Percentiles rank a stretch among this genome's conserved stretches.
Evolutionary conservation across 2,113 vertebrate species (phyloP).

Genomic region (Saimiri boliviensis): DNA sequence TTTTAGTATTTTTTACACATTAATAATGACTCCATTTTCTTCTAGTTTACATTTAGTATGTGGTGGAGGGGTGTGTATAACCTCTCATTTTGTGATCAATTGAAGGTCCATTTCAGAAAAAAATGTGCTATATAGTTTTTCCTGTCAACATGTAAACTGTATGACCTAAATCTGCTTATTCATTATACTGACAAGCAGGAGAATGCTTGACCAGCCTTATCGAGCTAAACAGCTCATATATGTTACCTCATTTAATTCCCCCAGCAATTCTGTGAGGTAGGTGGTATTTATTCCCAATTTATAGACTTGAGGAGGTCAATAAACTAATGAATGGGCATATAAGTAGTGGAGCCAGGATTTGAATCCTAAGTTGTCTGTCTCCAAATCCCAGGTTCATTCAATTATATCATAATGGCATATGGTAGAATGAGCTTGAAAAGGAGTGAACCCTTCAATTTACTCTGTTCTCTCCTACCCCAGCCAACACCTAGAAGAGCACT

Average conservation of each 20-base stretch:
- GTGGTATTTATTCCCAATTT: neutral
- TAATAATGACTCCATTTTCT: neutral
- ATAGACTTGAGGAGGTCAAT: neutral
- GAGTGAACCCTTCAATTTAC: neutral
- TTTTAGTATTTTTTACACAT: neutral
- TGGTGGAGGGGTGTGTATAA: neutral
- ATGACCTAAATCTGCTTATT: neutral
- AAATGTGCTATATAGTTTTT: conserved; percentile 18
- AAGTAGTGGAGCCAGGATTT: neutral
- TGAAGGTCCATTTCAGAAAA: conserved; percentile 29
- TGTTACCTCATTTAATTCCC: neutral
- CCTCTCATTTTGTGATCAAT: neutral
- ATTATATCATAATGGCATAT: neutral
- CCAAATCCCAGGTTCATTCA: neutral
- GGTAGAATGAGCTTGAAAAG: neutral
- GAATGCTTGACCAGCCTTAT: neutral
- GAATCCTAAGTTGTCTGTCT: neutral
- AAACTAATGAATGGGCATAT: neutral
- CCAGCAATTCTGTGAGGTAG: neutral
- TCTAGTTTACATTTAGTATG: neutral
- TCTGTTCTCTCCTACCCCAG: neutral
- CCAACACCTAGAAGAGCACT: neutral
- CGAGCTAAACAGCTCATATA: neutral
- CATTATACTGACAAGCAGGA: neutral
- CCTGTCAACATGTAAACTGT: neutral